These are phyloP conservation scores for Chymomyza amoena DNA, from an alignment of 2,888 invertebrate species.

Conservation along the genomic window DNA sequence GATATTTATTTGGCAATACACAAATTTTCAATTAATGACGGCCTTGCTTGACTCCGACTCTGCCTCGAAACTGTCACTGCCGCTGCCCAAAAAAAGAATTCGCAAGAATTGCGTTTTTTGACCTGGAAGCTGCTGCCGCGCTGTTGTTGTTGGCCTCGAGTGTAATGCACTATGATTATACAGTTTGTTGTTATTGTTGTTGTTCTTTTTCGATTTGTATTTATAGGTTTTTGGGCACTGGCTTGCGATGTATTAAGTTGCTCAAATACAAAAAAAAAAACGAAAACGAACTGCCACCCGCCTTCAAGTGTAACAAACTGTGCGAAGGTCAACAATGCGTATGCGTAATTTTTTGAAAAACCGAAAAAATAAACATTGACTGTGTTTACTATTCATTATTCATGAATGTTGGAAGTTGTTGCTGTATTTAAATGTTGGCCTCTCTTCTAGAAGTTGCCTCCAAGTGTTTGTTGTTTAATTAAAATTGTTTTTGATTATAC, in stretches of 20 bases:
- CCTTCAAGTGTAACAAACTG: constrained; percentile 42
- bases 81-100: constrained; percentile 16
- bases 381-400: not conserved
- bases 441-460: not conserved
- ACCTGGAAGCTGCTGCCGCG: constrained; percentile 49
- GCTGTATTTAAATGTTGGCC: not conserved
- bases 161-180: not conserved
- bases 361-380: constrained; percentile 5
- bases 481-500: too few species aligned
- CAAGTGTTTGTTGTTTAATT: not conserved
- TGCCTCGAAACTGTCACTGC: not conserved
- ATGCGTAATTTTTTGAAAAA: constrained; percentile 45
- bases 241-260: constrained; percentile 31
- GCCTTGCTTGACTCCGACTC: constrained; percentile 10
- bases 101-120: constrained; percentile 52
- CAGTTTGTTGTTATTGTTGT: not conserved
- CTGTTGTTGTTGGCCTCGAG: not conserved
- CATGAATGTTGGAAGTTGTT: not conserved
- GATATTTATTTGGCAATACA: constrained; percentile 35
- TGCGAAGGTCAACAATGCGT: constrained; percentile 51
- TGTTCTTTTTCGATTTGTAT: constrained; percentile 22
- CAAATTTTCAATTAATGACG: constrained; percentile 9
- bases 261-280: constrained; percentile 1
- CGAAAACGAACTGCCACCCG: constrained; percentile 1
- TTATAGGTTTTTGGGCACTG: constrained; percentile 57